Evolutionary conservation across 1,140 invertebrate genomes (phyloP).

Genomic region (Hypothenemus hampei): DNA sequence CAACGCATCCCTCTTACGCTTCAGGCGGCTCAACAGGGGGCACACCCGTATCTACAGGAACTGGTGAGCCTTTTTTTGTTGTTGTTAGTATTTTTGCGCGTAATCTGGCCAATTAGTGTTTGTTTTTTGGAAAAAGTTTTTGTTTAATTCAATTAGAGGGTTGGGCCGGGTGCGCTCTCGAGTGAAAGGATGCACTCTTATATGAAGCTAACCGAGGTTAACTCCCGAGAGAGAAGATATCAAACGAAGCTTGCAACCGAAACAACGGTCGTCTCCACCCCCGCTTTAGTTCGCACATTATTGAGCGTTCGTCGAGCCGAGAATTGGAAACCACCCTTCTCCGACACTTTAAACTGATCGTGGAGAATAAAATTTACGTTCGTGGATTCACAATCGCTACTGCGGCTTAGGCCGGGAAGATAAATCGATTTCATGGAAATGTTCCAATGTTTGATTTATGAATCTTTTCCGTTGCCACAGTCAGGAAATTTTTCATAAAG

Average conservation of each 20-base stretch:
- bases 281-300: constrained; percentile 46
- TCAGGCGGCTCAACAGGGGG: constrained; percentile 49
- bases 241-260: constrained; percentile 46
- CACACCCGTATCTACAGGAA: constrained; percentile 47
- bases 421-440: constrained; percentile 20
- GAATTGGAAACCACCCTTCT: constrained; percentile 45
- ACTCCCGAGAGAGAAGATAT: constrained; percentile 28
- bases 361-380: constrained; percentile 45
- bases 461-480: not conserved
- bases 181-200: constrained; percentile 25
- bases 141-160: no score
- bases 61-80: constrained; percentile 37
- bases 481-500: constrained; percentile 6
- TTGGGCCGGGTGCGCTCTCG: no score
- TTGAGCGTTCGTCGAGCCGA: constrained; percentile 45
- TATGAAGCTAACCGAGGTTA: constrained; percentile 5
- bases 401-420: constrained; percentile 19
- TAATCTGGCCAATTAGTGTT: no score
- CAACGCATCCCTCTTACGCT: constrained; percentile 49
- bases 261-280: constrained; percentile 42
- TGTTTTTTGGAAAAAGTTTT: no score
- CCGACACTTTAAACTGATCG: constrained; percentile 45
- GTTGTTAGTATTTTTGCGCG: not conserved
- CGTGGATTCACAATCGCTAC: constrained; percentile 21
- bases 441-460: constrained; percentile 24